A percentile compares a stretch with the other conserved stretches of the same genome.
Conservation (phyloP, 2,113 vertebrate genomes). For the Heterotis niloticus region DNA sequence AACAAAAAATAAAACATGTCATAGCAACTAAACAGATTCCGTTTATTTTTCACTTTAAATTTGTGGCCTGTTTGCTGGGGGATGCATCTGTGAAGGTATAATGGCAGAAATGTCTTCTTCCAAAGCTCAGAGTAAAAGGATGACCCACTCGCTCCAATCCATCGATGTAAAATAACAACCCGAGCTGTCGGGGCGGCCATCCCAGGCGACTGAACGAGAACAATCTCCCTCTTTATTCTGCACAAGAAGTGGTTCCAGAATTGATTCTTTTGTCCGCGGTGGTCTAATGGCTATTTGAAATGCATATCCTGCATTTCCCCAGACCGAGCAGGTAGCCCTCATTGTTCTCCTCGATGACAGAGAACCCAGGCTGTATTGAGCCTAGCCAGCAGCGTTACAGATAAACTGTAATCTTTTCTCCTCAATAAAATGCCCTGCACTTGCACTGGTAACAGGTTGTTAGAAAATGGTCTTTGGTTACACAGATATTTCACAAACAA, state of each 20-base stretch:
- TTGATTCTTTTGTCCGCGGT: neutral
- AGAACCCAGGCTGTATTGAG: neutral
- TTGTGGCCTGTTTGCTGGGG: slow-evolving; percentile 28
- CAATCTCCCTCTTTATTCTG: slow-evolving; percentile 11
- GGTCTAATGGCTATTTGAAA: slow-evolving; percentile 14
- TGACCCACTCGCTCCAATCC: neutral
- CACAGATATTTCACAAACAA: too few species aligned
- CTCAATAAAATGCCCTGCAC: too few species aligned
- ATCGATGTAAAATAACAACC: neutral
- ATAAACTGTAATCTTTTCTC: neutral
- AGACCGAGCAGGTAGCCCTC: neutral
- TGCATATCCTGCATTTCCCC: neutral
- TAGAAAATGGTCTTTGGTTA: too few species aligned
- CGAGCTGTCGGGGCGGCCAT: neutral
- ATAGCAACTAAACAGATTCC: slow-evolving; percentile 27
- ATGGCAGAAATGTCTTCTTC: slow-evolving; percentile 18
- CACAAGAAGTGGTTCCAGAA: neutral
- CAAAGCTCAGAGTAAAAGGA: neutral
- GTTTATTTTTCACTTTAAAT: slow-evolving; percentile 20
- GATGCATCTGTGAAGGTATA: slow-evolving; percentile 19
- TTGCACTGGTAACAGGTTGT: too few species aligned
- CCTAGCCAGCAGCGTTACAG: neutral
- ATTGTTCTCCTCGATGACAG: slow-evolving; percentile 14
- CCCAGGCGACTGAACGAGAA: neutral
- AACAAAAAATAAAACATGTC: slow-evolving; percentile 19